Conservation (phyloP, 2,113 vertebrate genomes). For the Cryptomyrus ogoouensis region DNA sequence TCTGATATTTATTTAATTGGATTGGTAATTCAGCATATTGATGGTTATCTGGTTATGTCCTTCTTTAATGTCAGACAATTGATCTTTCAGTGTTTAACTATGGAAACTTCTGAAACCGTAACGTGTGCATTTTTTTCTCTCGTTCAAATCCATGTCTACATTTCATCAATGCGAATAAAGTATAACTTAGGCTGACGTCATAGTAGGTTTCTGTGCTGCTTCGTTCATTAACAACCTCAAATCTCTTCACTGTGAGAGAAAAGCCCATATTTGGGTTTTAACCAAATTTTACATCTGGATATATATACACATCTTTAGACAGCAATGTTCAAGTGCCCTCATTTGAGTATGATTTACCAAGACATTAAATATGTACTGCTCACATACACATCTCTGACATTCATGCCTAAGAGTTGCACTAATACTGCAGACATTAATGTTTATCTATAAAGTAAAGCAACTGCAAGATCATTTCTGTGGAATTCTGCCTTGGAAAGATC, state of each 20-base stretch:
- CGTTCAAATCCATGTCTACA: not conserved
- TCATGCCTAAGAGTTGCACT: not conserved
- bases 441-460: slow-evolving; percentile 22
- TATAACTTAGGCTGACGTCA: not conserved
- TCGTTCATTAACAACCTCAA: not conserved
- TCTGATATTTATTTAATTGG: slow-evolving; percentile 15
- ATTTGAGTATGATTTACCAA: slow-evolving; percentile 14
- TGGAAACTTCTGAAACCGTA: not conserved
- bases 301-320: not conserved
- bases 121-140: not conserved
- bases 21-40: slow-evolving; percentile 15
- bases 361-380: not conserved
- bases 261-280: not conserved
- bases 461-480: slow-evolving; percentile 14
- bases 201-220: not conserved
- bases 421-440: slow-evolving; percentile 13
- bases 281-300: slow-evolving; percentile 2
- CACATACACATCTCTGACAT: not conserved
- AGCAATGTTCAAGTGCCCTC: slow-evolving; percentile 13
- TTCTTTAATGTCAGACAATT: slow-evolving; percentile 15
- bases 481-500: slow-evolving; percentile 26
- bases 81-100: slow-evolving; percentile 14
- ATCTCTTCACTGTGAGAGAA: not conserved
- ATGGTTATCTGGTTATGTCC: slow-evolving; percentile 8
- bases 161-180: not conserved